These are phyloP conservation scores for Gallirallus australis DNA, from an alignment of 2,797 vertebrate species.

Conservation along the genomic window DNA sequence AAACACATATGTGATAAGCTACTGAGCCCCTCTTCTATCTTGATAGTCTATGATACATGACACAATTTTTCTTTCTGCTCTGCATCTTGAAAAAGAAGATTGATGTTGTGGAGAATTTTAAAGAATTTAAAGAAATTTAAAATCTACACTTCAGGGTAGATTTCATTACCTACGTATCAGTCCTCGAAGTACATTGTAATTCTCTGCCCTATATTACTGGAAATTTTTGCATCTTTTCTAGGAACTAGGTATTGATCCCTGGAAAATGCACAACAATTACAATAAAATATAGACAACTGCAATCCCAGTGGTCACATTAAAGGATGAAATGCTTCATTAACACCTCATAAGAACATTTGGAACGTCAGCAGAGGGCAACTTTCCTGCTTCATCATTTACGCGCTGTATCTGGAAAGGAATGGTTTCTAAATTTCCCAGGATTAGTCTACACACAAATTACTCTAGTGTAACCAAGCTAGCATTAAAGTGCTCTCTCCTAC, in stretches of 20 bases:
- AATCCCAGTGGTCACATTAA: conserved; percentile 12
- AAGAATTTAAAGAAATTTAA: no score
- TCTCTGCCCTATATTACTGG: conserved; percentile 39
- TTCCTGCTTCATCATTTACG: not conserved
- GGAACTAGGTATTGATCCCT: conserved; percentile 55
- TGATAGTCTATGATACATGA: not conserved
- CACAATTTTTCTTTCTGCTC: not conserved
- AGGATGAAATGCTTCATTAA: conserved; percentile 58
- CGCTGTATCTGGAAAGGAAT: not conserved
- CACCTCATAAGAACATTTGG: not conserved
- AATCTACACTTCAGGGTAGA: not conserved
- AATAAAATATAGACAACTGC: conserved; percentile 43
- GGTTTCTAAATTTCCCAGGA: not conserved
- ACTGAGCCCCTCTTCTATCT: not conserved
- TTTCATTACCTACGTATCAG: conserved; percentile 14
- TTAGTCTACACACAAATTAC: not conserved
- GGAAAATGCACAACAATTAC: conserved; percentile 52
- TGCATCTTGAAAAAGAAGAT: conserved; percentile 15
- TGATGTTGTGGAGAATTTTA: not conserved
- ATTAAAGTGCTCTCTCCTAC: not conserved
- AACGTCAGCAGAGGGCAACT: not conserved
- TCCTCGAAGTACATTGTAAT: not conserved
- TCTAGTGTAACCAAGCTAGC: not conserved
- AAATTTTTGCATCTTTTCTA: conserved; percentile 58
- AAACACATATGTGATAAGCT: not conserved